Percentiles rank a stretch among this genome's conserved stretches.
Evolutionary conservation across 53 echinoderm and acorn worm species (phyloP).

Genomic region (Astropecten irregularis): DNA sequence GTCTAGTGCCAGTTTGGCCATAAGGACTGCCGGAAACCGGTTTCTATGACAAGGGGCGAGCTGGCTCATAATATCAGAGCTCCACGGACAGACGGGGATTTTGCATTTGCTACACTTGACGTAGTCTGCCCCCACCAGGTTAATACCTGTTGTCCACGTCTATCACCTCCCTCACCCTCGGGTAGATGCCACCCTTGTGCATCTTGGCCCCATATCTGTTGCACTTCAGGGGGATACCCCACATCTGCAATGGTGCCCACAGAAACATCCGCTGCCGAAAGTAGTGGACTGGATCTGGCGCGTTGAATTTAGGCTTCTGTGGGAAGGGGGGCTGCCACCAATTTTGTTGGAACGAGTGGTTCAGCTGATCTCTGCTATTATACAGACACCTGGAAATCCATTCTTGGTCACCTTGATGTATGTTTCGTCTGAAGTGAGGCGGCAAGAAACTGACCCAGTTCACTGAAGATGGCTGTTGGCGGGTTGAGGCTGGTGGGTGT

Average conservation of each 20-base stretch:
- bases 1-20: slow-evolving; percentile 46
- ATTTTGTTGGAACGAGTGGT: not conserved
- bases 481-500: slow-evolving; percentile 12
- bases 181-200: slow-evolving; percentile 63
- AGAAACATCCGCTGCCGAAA: slow-evolving; percentile 32
- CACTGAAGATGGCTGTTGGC: slow-evolving; percentile 24
- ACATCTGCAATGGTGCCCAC: slow-evolving; percentile 45
- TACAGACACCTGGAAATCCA: slow-evolving; percentile 53
- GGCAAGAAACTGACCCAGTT: slow-evolving; percentile 29
- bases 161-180: slow-evolving; percentile 45
- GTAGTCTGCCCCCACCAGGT: slow-evolving; percentile 52
- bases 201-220: slow-evolving; percentile 28
- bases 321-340: not conserved
- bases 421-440: slow-evolving; percentile 10
- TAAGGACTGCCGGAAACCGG: slow-evolving; percentile 47
- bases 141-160: slow-evolving; percentile 48
- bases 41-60: slow-evolving; percentile 39
- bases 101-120: slow-evolving; percentile 39
- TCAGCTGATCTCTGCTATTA: slow-evolving; percentile 22
- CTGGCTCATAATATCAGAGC: slow-evolving; percentile 38
- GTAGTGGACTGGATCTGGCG: not conserved
- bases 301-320: not conserved
- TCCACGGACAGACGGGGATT: slow-evolving; percentile 52
- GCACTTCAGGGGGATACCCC: slow-evolving; percentile 44
- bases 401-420: slow-evolving; percentile 41